Evolutionary conservation across 2,888 invertebrate genomes (phyloP), one percentile per base, ranked within the genome.

Genomic region (Xestia xanthographa): DNA sequence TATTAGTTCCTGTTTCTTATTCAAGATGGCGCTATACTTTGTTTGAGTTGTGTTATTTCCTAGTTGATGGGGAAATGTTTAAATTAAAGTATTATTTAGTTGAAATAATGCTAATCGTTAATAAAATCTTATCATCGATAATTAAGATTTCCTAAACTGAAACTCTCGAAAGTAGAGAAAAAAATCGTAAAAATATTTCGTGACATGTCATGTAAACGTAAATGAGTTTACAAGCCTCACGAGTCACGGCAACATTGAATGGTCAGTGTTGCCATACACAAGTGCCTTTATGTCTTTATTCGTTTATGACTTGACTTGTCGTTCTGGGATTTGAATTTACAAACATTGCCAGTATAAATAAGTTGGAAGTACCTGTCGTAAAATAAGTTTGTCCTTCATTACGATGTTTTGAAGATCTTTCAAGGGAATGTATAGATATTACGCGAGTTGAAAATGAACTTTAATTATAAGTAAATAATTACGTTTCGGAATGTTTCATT

Each of bases 261-360:
- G 77, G 81, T 79, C 84, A 86, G 85, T 80, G 78, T 65, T 83
- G 75, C 82, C 75, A 82, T 87, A 85, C 87, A 83, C 81, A 56
- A 48, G 29, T 43, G 65, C 29, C 53, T 85, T 87, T 87, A 85
- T 79, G 72, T 26, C 50, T 87, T 86, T 85, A 86, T 83, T 70
- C 78, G 66, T 86, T 87, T 84, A 84, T 79, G 77, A 78, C 72
- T 50, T 84, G 65, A 77, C 66, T 72, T 74, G 73, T 65, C 50
- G 45, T 62, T 73, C 56, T 17, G 78, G 80, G 86, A 84, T 67
- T 75, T 72, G 63, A 73, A 83, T 78, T 83, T 72, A 87, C 53
- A 78, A 79, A 87, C 76, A 77, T 85, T 74, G 78, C 72, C 66
- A 71, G 66, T 34, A 66, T 81, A 83, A 74, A 83, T 78, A 85